A percentile compares a stretch with the other conserved stretches of the same genome.
phyloP scores from a whole-genome alignment of 2,113 vertebrate species.

The Tricholaema leucomelas region DNA sequence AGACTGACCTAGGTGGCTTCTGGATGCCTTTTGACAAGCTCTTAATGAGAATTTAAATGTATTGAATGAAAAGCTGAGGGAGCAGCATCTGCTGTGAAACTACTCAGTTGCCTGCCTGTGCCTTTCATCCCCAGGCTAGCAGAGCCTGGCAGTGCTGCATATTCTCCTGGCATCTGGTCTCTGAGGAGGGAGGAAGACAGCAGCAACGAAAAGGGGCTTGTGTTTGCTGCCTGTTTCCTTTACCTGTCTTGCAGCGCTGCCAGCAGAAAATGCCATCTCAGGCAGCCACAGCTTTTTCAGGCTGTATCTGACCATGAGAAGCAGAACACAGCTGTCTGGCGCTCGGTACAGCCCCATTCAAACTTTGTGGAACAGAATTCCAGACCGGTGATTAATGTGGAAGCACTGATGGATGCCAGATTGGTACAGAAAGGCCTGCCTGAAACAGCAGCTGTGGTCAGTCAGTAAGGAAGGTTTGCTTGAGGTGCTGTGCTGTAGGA shows the following conservation, averaged over 20 bases:
- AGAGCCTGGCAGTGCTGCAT: neutral
- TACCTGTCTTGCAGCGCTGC: neutral
- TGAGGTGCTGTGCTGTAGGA: neutral
- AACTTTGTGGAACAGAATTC: neutral
- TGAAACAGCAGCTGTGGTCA: neutral
- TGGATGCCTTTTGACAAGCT: neutral
- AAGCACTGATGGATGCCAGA: neutral
- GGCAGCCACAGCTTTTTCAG: neutral
- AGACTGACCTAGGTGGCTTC: neutral
- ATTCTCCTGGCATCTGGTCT: neutral
- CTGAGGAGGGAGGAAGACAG: neutral
- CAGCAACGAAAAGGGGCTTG: neutral
- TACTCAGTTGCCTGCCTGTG: neutral
- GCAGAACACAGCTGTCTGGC: neutral
- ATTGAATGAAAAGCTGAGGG: neutral
- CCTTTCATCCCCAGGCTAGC: neutral
- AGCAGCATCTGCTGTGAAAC: neutral
- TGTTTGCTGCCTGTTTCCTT: neutral
- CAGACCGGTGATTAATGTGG: neutral
- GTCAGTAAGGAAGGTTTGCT: neutral
- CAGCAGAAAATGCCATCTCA: neutral
- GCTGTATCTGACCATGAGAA: neutral
- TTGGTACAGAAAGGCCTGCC: neutral
- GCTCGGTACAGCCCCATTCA: neutral
- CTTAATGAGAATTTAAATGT: neutral